Conservation (phyloP, 2,113 vertebrate species). For the Epinephelus moara region DNA sequence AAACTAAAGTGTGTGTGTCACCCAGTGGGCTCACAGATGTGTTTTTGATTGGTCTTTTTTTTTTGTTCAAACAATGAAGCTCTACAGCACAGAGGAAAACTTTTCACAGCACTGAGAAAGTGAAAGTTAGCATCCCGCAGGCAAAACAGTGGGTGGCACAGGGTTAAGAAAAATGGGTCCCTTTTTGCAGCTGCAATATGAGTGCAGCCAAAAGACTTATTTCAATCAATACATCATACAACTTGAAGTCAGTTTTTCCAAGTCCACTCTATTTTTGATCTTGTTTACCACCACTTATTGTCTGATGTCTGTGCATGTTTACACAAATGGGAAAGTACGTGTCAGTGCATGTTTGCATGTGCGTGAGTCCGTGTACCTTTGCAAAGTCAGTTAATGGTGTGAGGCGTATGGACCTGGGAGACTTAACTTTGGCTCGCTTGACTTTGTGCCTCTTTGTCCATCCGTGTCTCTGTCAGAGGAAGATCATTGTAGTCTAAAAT, state of each 20-base stretch:
- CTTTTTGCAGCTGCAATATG: conserved; percentile 8
- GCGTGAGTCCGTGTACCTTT: not conserved
- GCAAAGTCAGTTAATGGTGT: not conserved
- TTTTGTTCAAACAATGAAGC: too few relatives aligned
- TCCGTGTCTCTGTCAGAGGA: conserved; percentile 85
- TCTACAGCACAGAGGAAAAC: too few relatives aligned
- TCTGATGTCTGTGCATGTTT: conserved; percentile 13
- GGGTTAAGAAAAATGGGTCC: not conserved
- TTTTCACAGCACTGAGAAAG: not conserved
- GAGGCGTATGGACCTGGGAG: not conserved
- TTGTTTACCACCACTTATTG: conserved; percentile 51
- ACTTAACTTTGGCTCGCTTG: not conserved
- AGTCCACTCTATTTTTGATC: conserved; percentile 17
- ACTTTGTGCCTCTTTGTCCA: conserved; percentile 48
- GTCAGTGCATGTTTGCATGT: conserved; percentile 17
- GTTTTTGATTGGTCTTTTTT: not conserved
- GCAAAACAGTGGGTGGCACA: not conserved
- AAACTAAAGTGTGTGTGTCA: not conserved
- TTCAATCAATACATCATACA: not conserved
- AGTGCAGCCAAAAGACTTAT: not conserved
- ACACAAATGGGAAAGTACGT: not conserved
- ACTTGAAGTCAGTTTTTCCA: not conserved
- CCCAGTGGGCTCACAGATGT: not conserved
- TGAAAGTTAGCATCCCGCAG: not conserved
- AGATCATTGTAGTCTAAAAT: conserved; percentile 96